Evolutionary conservation across 2,797 vertebrate species (phyloP), one percentile per base, ranked within the genome.

Genomic region (Oceanodroma leucorhoa): DNA sequence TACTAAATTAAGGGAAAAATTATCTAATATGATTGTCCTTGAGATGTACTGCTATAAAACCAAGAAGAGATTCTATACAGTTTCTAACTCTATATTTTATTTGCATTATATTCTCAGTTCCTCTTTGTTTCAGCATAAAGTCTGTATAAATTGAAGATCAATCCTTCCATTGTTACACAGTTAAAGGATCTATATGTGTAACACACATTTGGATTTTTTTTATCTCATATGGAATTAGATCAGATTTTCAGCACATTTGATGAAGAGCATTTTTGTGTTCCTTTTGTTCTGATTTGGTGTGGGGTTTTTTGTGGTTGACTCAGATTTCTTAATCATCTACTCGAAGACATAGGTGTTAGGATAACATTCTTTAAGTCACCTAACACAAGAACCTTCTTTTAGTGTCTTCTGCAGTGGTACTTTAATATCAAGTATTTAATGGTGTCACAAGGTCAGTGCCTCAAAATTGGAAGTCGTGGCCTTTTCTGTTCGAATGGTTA

Each of bases 371-470:
- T 71, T 83, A 89, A 76, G 43, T 78, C 75, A 66, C 51, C 27
- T 77, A 82, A 87, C 71, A 64, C 32, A 55, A 57, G 15, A 84
- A 48, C 6, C 46, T 89, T 76, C 65, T 18, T 89, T 65, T 75
- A 86, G 30, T 95, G 57, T 87, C 87, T 89, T 95, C 72, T 85
- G 51, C 69, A 85, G 76, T 41, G 20, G 64, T 94, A 46, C 77
- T 76, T 65, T 90, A 65, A 95, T 94, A 95, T 81, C 86, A 90
- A 78, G 29, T 87, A 79, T 89, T 95, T 95, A 98, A 96, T 96
- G 93, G 75, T 97, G 53, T 96, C 90, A 51, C 71, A 70, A 38
- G 66, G 65, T 95, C 89, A 96, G 41, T 93, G 81, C 45, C 36
- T 93, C 86, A 94, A 55, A 95, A 92, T 66, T 84, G 94, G 83